Percentiles rank a stretch among this genome's conserved stretches.
phyloP scores from a whole-genome alignment of 2,797 vertebrate species.

The Anniella stebbinsi region DNA sequence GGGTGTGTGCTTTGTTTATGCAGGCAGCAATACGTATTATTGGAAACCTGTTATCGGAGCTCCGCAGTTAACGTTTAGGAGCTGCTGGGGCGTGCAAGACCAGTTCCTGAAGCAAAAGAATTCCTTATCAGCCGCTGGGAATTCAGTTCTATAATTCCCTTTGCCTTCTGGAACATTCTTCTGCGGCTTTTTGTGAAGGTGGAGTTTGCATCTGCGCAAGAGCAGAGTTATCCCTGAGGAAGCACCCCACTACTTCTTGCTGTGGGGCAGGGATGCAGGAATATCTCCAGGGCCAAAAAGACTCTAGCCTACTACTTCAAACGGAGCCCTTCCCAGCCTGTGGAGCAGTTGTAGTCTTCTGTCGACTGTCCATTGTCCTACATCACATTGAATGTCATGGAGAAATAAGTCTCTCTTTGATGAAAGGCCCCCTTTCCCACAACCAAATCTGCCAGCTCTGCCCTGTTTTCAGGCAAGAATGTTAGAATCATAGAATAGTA shows the following conservation, averaged over 20 bases:
- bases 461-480: no score
- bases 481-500: no score
- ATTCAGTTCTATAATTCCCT: not conserved
- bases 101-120: conserved; percentile 63
- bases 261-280: not conserved
- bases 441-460: not conserved
- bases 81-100: conserved; percentile 63
- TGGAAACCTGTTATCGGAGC: conserved; percentile 45
- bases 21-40: not conserved
- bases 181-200: not conserved
- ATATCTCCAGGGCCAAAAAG: no score
- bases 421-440: not conserved
- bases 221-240: not conserved
- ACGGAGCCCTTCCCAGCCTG: not conserved
- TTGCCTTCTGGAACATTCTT: not conserved
- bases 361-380: not conserved
- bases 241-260: no score
- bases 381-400: no score
- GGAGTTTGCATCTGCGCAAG: not conserved
- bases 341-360: not conserved
- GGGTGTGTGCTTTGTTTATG: not conserved
- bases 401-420: not conserved
- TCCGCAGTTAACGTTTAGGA: conserved; percentile 76
- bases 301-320: not conserved
- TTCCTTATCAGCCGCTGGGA: not conserved